A percentile compares a stretch with the other conserved stretches of the same genome.
Conservation (phyloP, 2,113 vertebrate genomes). For the Vimba vimba region DNA sequence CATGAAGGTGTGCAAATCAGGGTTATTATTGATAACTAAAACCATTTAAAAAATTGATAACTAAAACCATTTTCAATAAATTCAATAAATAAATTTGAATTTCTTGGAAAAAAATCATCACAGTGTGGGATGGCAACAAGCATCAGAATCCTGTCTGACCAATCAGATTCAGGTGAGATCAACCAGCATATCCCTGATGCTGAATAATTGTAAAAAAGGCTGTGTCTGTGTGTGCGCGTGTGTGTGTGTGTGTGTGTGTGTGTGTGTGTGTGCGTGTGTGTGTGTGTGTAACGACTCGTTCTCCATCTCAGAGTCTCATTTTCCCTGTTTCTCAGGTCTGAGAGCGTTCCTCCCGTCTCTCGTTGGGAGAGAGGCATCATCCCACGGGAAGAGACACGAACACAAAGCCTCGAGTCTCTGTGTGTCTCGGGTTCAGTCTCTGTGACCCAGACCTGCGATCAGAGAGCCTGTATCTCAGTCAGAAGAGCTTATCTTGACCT, state of each 20-base stretch:
- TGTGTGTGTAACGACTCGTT: not conserved
- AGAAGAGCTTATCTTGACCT: constrained; percentile 55
- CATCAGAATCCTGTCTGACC: constrained; percentile 69
- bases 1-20: not conserved
- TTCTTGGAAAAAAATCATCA: constrained; percentile 46
- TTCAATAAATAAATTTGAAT: too few species aligned
- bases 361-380: not conserved
- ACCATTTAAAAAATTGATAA: not conserved
- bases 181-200: constrained; percentile 32
- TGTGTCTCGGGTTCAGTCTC: constrained; percentile 7
- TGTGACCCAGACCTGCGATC: constrained; percentile 32
- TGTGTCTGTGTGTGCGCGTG: too few species aligned
- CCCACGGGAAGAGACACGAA: constrained; percentile 23
- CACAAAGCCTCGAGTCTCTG: constrained; percentile 22
- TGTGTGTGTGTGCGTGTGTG: too few species aligned
- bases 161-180: constrained; percentile 64
- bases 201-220: not conserved
- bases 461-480: constrained; percentile 34
- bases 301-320: too few species aligned
- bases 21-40: not conserved
- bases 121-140: constrained; percentile 71
- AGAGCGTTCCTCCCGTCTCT: too few species aligned
- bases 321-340: too few species aligned
- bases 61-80: too few species aligned
- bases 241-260: too few species aligned